phyloP scores from a whole-genome alignment of 2,113 vertebrate species.

The Sarotherodon lohbergeri region DNA sequence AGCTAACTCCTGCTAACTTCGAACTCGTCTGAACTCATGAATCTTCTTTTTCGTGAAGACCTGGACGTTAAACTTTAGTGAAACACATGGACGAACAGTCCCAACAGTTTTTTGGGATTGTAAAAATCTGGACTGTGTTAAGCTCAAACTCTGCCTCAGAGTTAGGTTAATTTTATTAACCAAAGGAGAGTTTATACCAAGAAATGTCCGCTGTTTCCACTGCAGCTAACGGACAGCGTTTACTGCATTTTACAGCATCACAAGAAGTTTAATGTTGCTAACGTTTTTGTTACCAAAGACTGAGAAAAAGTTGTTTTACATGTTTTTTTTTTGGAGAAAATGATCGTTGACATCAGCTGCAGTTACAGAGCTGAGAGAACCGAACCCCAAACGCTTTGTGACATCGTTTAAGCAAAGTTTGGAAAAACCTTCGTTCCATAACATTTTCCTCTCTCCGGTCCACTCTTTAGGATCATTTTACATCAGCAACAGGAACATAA shows the following conservation, averaged over 20 bases:
- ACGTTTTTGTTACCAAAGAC: not conserved
- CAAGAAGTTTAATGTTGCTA: not conserved
- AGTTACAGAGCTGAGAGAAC: not conserved
- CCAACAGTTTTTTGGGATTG: not conserved
- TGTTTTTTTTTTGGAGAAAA: not conserved
- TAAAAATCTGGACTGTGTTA: not conserved
- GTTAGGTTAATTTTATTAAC: not conserved
- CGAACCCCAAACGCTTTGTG: rapidly evolving
- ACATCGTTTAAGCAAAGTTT: not conserved
- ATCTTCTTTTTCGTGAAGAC: not conserved
- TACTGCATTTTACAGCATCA: not conserved
- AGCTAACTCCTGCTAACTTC: not conserved
- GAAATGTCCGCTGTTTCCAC: not conserved
- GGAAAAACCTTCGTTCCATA: not conserved
- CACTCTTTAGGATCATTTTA: rapidly evolving
- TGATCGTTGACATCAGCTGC: not conserved
- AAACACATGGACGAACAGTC: not conserved
- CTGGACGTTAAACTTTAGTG: not conserved
- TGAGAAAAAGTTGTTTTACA: not conserved
- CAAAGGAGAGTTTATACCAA: not conserved
- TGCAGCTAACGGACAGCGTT: not conserved
- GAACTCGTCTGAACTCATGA: rapidly evolving
- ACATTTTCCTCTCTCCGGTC: rapidly evolving
- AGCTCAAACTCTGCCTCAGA: rapidly evolving
- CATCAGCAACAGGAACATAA: not conserved